Evolutionary conservation across 2,888 invertebrate genomes (phyloP).

Genomic region (Oxystoma pomonae): DNA sequence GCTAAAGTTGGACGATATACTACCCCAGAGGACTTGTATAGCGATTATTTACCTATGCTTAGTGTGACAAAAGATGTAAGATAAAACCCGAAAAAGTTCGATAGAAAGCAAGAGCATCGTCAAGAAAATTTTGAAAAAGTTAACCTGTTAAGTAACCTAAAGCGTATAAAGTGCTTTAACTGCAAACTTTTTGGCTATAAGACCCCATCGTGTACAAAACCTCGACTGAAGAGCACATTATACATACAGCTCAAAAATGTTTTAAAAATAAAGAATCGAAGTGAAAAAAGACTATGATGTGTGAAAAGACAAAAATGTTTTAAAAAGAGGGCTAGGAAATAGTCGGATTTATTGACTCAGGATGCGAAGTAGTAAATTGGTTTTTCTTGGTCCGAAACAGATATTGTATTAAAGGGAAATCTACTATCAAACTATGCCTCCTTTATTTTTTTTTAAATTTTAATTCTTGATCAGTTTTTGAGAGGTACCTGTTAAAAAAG

Average conservation of each 20-base stretch:
- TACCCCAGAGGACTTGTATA: conserved; percentile 2
- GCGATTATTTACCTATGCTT: conserved; percentile 4
- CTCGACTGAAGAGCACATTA: conserved; percentile 4
- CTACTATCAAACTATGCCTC: conserved; percentile 4
- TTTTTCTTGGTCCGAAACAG: no score
- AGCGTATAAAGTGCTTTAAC: conserved; percentile 4
- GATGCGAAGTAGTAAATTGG: no score
- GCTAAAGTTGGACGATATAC: conserved; percentile 7
- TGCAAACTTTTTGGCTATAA: conserved; percentile 4
- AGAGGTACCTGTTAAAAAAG: conserved; percentile 4
- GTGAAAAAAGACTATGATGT: no score
- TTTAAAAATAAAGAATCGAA: neutral
- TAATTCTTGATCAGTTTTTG: neutral
- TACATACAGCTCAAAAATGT: neutral
- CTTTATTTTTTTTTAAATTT: conserved; percentile 3
- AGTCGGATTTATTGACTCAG: no score
- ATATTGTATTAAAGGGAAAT: neutral
- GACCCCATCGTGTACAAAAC: conserved; percentile 8
- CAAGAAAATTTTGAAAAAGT: neutral
- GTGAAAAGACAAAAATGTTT: neutral
- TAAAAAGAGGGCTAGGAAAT: neutral
- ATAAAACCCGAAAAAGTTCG: no score
- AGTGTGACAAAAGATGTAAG: no score
- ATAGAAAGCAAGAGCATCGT: no score
- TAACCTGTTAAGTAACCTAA: neutral